These are phyloP conservation scores for Musca vetustissima DNA, from an alignment of 1,140 invertebrate genomes.

Conservation along the genomic window DNA sequence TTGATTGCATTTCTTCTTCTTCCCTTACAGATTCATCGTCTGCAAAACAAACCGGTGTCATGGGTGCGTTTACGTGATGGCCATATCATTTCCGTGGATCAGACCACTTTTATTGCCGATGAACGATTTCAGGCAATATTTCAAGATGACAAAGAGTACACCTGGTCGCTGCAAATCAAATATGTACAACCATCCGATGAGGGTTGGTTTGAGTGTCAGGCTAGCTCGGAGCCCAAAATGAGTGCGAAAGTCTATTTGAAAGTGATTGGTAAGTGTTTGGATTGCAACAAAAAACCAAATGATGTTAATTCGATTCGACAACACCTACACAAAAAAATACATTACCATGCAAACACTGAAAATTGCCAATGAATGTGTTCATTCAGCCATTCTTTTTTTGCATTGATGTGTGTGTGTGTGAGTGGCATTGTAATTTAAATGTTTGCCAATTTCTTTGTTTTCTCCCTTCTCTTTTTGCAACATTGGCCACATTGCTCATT, in stretches of 20 bases:
- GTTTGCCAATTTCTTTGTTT: too few relatives aligned
- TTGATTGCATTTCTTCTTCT: constrained; percentile 10
- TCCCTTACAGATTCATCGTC: constrained; percentile 68
- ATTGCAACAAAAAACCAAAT: neutral
- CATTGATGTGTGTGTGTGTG: too few relatives aligned
- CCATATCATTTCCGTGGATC: constrained; percentile 87
- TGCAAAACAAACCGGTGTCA: constrained; percentile 87
- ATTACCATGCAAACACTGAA: neutral
- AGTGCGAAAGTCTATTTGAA: constrained; percentile 68
- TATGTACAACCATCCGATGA: constrained; percentile 62
- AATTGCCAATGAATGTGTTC: neutral
- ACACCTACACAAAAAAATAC: neutral
- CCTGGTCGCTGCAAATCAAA: constrained; percentile 86
- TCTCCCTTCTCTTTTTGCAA: too few relatives aligned
- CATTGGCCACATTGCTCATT: neutral
- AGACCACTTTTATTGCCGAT: constrained; percentile 81
- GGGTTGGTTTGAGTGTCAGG: constrained; percentile 74
- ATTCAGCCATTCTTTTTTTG: constrained; percentile 52
- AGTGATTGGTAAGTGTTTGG: constrained; percentile 65
- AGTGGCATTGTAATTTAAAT: too few relatives aligned
- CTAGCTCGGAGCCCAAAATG: constrained; percentile 70
- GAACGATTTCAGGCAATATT: constrained; percentile 82
- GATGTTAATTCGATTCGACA: neutral
- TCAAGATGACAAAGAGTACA: constrained; percentile 73
- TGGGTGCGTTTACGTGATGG: constrained; percentile 86